phyloP scores from a whole-genome alignment of 2,888 invertebrate genomes.

The Athripsodes cinereus region DNA sequence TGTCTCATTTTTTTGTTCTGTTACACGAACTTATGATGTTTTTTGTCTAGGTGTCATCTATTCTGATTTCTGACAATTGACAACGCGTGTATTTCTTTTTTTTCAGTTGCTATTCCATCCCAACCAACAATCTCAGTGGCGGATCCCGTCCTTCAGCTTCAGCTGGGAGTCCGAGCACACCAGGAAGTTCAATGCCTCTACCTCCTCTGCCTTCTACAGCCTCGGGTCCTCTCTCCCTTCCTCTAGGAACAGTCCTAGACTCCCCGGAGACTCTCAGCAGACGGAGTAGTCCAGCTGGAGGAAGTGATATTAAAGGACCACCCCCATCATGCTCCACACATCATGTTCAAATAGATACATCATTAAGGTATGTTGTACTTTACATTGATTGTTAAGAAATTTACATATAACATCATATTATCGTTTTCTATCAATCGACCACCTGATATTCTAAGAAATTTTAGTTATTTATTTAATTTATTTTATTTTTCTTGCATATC shows the following conservation, averaged over 20 bases:
- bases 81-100: slow-evolving; percentile 29
- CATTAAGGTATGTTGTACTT: slow-evolving; percentile 51
- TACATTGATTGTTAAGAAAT: no score
- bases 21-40: no score
- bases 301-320: slow-evolving; percentile 30
- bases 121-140: slow-evolving; percentile 59
- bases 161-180: slow-evolving; percentile 42
- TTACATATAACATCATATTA: no score
- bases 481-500: no score
- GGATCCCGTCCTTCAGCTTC: slow-evolving; percentile 52
- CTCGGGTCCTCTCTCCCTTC: slow-evolving; percentile 62
- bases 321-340: slow-evolving; percentile 51
- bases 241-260: slow-evolving; percentile 71
- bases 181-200: slow-evolving; percentile 61
- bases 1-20: no score
- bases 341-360: slow-evolving; percentile 51
- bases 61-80: no score
- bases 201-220: slow-evolving; percentile 69
- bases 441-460: no score
- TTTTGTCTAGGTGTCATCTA: no score
- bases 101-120: slow-evolving; percentile 55
- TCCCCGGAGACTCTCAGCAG: slow-evolving; percentile 69
- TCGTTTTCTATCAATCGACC: no score
- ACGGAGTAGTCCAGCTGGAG: slow-evolving; percentile 50
- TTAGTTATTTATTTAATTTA: no score